Conservation (phyloP, 1,140 invertebrate species). For the Cotesia chilonis region DNA sequence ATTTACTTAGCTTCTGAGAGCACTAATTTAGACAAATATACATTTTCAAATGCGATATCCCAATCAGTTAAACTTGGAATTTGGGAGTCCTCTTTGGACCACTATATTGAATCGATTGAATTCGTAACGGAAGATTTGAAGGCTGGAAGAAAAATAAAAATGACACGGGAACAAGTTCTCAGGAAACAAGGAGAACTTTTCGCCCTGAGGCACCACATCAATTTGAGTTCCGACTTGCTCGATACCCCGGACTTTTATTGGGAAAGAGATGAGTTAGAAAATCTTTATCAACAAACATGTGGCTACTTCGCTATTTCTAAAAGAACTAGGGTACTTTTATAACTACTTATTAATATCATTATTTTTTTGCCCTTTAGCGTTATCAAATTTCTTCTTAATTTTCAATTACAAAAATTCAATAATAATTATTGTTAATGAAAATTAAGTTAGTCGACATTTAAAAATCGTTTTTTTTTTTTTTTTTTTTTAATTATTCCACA, state of each 20-base stretch:
- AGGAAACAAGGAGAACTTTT: constrained; percentile 93
- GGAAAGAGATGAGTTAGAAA: constrained; percentile 89
- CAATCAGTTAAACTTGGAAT: constrained; percentile 91
- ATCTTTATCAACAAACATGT: constrained; percentile 81
- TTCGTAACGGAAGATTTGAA: constrained; percentile 84
- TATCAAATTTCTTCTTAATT: no score
- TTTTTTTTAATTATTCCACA: no score
- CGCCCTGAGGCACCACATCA: constrained; percentile 86
- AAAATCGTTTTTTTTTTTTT: no score
- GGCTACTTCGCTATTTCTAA: constrained; percentile 85
- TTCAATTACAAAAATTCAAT: no score
- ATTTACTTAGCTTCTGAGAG: constrained; percentile 64
- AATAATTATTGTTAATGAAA: no score
- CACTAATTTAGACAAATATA: constrained; percentile 75
- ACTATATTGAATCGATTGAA: constrained; percentile 84
- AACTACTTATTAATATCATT: no score
- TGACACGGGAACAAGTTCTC: constrained; percentile 78
- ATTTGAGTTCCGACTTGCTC: constrained; percentile 90
- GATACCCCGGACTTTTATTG: constrained; percentile 98
- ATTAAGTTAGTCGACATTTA: no score
- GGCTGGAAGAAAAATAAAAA: constrained; percentile 72
- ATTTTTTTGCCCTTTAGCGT: no score
- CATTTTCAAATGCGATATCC: constrained; percentile 90
- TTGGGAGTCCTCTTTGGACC: constrained; percentile 87
- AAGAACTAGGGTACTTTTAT: constrained; percentile 75